Evolutionary conservation across 2,113 vertebrate genomes (phyloP).

Genomic region (Caretta caretta): DNA sequence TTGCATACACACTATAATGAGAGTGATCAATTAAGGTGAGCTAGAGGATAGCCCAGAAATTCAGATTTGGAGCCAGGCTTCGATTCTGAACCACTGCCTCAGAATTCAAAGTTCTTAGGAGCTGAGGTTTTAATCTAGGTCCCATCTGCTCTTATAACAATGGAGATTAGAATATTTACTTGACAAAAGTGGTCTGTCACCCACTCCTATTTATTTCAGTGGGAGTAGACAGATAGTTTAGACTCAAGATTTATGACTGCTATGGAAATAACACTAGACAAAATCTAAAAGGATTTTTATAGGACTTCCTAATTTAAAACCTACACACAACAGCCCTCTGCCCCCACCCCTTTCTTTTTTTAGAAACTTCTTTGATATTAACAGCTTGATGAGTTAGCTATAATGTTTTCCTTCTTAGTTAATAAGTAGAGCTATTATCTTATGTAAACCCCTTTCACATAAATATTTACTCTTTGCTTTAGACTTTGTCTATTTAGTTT

Average conservation of each 20-base stretch:
- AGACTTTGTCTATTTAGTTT: neutral
- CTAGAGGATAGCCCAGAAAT: neutral
- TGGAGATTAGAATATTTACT: neutral
- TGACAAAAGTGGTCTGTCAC: neutral
- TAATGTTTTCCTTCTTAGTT: conserved; percentile 2
- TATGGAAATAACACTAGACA: neutral
- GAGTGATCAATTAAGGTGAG: neutral
- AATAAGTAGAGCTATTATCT: neutral
- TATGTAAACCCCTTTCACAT: neutral
- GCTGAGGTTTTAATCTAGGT: neutral
- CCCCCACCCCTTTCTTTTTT: neutral
- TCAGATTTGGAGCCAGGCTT: neutral
- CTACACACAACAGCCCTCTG: neutral
- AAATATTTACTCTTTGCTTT: conserved; percentile 50
- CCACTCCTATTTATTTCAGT: neutral
- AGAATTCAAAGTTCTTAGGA: neutral
- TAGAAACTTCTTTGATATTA: neutral
- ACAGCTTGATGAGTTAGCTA: neutral
- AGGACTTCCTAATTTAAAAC: neutral
- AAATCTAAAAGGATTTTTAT: neutral
- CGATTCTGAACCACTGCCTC: neutral
- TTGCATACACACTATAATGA: no score
- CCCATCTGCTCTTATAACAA: neutral
- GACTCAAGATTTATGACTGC: neutral
- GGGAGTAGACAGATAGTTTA: neutral